Base-by-base conservation (phyloP, 2,888 invertebrate genomes). In the Meliscaeva auricollis region DNA sequence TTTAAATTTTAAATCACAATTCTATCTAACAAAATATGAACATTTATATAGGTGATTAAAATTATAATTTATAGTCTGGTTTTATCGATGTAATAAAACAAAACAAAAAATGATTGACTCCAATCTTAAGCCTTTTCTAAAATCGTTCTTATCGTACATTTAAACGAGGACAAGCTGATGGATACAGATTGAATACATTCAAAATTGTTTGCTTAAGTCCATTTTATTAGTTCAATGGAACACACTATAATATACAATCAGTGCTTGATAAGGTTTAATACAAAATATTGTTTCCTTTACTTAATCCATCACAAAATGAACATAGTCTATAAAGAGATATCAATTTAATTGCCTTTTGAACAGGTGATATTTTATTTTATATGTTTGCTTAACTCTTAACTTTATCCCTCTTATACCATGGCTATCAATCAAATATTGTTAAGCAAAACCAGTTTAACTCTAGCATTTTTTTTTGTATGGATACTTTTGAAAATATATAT, bases 211-310 rank as follows among this genome's bases (percentile, higher is more conserved):
- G 15, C 44, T n/a, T 17, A 52, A 54, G 22, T 20, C 30, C 46
- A 35, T 54, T 15, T 62, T 41, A 52, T 62, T 38, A 38, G 17
- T 64, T 13, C 62, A 48, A 72, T 64, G 8, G 20, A 26, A 41
- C n/a, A 41, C 17, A n/a, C n/a, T n/a, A n/a, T n/a, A n/a, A n/a
- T n/a, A n/a, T 32, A 9, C 48, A 76, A 68, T 76, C 76, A 62
- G 32, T 41, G 22, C 32, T 26, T 22, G 64, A 78, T 70, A 72
- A 72, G 50, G n/a, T 30, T 17, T 2, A 50, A 15, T 15, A 17
- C 20, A 17, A 35, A 3, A 44, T 17, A 32, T 11, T 30, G 9
- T 17, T 52, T n/a, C 50, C 30, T 38, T 35, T 38, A 13, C 44
- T 17, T 56, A 48, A 58, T 78, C 56, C 46, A 30, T 64, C 3